Evolutionary conservation across 2,113 vertebrate species (phyloP).

Genomic region (Cervus canadensis): DNA sequence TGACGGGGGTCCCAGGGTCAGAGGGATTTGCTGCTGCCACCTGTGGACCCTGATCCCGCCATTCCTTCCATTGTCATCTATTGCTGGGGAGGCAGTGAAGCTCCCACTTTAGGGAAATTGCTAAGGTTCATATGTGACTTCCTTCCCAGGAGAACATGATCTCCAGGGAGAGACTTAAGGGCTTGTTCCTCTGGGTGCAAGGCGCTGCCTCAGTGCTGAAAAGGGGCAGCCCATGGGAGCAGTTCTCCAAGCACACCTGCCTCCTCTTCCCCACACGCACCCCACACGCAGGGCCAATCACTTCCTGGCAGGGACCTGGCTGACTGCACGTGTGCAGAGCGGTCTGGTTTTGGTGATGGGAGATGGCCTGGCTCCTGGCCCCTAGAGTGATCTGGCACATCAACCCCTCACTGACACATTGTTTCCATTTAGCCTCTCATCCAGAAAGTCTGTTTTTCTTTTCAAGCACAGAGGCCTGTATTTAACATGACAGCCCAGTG

Average conservation of each 20-base stretch:
- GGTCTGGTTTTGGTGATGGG: background rate
- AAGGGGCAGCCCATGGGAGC: background rate
- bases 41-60: no score
- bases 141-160: background rate
- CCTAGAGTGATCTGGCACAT: background rate
- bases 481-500: background rate
- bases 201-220: background rate
- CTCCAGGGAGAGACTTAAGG: background rate
- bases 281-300: background rate
- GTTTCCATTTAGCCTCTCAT: background rate
- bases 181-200: background rate
- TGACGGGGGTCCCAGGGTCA: fast-evolving
- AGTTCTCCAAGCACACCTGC: background rate
- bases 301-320: background rate
- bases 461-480: background rate
- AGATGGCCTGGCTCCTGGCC: no score
- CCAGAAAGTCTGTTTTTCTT: slow-evolving; percentile 33
- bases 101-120: background rate
- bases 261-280: fast-evolving
- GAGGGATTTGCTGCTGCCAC: background rate
- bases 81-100: no score
- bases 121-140: background rate
- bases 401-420: background rate
- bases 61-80: background rate
- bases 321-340: no score